Evolutionary conservation across 2,888 invertebrate species (phyloP).

Genomic region (Trachelus tabidus): DNA sequence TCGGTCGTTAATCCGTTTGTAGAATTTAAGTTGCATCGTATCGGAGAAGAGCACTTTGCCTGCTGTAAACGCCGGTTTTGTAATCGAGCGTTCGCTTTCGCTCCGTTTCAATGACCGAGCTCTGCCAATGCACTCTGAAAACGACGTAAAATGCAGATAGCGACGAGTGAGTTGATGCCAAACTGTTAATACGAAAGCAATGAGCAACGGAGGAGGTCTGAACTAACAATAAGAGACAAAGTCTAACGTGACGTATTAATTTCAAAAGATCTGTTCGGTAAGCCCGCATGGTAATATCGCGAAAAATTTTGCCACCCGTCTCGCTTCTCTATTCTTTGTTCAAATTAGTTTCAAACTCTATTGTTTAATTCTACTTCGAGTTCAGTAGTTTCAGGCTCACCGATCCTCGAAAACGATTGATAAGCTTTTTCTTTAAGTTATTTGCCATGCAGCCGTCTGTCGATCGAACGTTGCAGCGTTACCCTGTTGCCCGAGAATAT

Average conservation of each 20-base stretch:
- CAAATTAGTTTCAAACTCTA: too few relatives aligned
- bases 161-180: too few relatives aligned
- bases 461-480: not conserved
- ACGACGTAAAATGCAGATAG: slow-evolving; percentile 6
- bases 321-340: too few relatives aligned
- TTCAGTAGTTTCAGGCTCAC: too few relatives aligned
- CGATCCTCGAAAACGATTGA: too few relatives aligned
- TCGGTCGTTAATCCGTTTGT: not conserved
- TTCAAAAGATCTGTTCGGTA: too few relatives aligned
- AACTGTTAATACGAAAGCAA: not conserved
- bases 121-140: slow-evolving; percentile 7
- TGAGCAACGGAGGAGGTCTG: too few relatives aligned
- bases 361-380: too few relatives aligned
- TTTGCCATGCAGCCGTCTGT: too few relatives aligned
- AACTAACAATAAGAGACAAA: not conserved
- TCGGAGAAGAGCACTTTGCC: slow-evolving; percentile 78
- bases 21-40: slow-evolving; percentile 81
- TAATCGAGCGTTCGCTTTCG: slow-evolving; percentile 66
- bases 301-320: too few relatives aligned
- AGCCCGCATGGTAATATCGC: too few relatives aligned
- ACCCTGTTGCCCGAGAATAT: not conserved
- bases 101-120: slow-evolving; percentile 53
- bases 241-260: not conserved
- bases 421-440: too few relatives aligned
- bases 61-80: slow-evolving; percentile 65